Conservation (phyloP, 2,797 vertebrate genomes). For the Sebastes reedi region DNA sequence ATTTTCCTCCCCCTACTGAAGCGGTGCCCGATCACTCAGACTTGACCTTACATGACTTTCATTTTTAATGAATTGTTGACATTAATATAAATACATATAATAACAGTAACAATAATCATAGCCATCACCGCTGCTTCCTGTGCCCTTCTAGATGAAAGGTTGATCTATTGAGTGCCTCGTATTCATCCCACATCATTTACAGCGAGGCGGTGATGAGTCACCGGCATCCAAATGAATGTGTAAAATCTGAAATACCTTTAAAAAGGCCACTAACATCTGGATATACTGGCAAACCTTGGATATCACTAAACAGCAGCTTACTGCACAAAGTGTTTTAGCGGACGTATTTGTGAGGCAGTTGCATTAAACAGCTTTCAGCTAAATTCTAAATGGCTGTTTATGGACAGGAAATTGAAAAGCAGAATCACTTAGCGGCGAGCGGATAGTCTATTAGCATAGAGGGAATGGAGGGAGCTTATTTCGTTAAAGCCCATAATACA, state of each 20-base stretch:
- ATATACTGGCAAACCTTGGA: background rate
- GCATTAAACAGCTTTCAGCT: conserved; percentile 43
- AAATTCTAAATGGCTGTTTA: conserved; percentile 57
- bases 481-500: conserved; percentile 68
- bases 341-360: conserved; percentile 20
- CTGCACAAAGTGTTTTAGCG: conserved; percentile 5
- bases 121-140: background rate
- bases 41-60: background rate
- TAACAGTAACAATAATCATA: background rate
- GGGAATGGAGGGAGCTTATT: conserved; percentile 60
- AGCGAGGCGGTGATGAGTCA: background rate
- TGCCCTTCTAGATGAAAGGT: background rate
- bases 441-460: conserved; percentile 65
- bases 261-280: background rate
- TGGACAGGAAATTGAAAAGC: conserved; percentile 65
- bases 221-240: background rate
- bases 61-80: background rate
- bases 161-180: background rate
- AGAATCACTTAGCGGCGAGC: conserved; percentile 58
- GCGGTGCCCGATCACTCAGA: background rate
- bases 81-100: background rate
- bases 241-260: conserved; percentile 2
- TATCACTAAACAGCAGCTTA: conserved; percentile 10
- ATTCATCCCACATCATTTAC: background rate
- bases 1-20: background rate